phyloP scores from a whole-genome alignment of 1,140 invertebrate genomes.

The Ceratitis capitata region DNA sequence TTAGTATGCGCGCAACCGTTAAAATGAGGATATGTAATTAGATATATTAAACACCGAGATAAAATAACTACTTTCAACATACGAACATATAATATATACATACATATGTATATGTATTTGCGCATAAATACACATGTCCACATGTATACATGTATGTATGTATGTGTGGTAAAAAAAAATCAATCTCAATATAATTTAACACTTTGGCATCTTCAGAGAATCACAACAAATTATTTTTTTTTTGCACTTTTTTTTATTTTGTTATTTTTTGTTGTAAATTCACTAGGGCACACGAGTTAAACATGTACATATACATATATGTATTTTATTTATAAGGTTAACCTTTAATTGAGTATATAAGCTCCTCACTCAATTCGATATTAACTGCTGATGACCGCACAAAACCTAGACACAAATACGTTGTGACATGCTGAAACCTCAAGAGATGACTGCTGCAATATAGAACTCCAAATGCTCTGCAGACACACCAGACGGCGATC shows the following conservation, averaged over 20 bases:
- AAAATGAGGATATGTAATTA: not conserved
- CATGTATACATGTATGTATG: not conserved
- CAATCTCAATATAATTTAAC: not conserved
- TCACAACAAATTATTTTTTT: not conserved
- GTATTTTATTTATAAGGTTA: not conserved
- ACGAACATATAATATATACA: not conserved
- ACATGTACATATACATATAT: not conserved
- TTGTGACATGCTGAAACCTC: not conserved
- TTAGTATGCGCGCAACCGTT: not conserved
- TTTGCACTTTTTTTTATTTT: not conserved
- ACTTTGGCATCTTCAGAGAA: not conserved
- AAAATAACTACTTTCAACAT: not conserved
- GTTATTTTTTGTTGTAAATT: not conserved
- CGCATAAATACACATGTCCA: no score
- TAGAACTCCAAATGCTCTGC: not conserved
- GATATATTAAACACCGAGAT: not conserved
- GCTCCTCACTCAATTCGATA: not conserved
- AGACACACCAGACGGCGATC: not conserved
- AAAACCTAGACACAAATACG: not conserved
- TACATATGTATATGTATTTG: not conserved
- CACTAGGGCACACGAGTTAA: not conserved
- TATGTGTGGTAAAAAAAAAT: not conserved
- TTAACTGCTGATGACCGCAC: not conserved
- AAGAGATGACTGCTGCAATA: not conserved
- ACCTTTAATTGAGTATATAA: not conserved